Evolutionary conservation across 2,797 vertebrate species (phyloP).

Genomic region (Phylloscopus collybita): DNA sequence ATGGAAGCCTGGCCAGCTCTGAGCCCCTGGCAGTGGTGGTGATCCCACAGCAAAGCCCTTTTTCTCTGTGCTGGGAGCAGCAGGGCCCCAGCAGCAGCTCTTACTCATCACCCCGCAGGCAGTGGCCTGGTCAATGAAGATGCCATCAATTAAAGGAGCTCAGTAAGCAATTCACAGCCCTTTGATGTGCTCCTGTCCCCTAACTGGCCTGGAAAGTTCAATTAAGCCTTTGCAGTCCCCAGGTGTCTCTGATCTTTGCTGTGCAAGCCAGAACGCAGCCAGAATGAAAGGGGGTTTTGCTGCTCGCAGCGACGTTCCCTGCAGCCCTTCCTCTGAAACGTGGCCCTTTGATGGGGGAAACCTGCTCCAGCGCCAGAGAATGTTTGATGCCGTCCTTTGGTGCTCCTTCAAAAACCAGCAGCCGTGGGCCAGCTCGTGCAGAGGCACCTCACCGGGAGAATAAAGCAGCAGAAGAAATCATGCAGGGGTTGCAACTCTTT

Average conservation of each 20-base stretch:
- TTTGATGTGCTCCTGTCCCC: background rate
- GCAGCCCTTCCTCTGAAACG: background rate
- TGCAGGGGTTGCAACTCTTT: background rate
- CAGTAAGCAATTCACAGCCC: background rate
- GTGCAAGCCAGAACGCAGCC: background rate
- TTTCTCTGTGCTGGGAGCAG: background rate
- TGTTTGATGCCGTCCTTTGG: background rate
- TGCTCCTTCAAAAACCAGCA: background rate
- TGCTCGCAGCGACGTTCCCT: background rate
- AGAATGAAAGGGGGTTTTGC: background rate
- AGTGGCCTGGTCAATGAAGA: background rate
- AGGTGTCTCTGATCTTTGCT: background rate
- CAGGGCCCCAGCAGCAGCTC: background rate
- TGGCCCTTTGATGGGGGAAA: background rate
- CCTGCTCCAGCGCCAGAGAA: background rate
- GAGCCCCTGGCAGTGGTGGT: background rate
- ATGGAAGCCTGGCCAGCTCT: background rate
- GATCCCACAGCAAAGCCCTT: background rate
- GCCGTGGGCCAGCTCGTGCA: rapidly evolving
- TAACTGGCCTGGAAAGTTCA: background rate
- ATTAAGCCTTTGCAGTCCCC: background rate
- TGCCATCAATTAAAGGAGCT: background rate
- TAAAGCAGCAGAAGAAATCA: background rate
- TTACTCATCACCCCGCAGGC: background rate
- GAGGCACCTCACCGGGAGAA: background rate